These are phyloP conservation scores for Syncerus caffer DNA, from an alignment of 2,797 vertebrate genomes.

Conservation along the genomic window DNA sequence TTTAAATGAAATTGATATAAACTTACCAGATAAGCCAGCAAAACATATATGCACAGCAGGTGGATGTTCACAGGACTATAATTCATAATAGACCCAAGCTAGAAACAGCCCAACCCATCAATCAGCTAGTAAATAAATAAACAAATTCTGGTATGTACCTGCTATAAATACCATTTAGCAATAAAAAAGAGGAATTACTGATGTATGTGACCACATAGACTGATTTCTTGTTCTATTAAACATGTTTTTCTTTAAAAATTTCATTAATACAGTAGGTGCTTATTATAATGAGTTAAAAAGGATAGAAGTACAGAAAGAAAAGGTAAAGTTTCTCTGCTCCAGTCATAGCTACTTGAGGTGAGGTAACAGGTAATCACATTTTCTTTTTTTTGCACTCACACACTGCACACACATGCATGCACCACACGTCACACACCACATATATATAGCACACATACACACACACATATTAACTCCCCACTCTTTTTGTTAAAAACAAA, in stretches of 20 bases:
- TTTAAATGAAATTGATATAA: neutral
- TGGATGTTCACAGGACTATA: neutral
- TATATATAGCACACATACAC: neutral
- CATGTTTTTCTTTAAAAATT: neutral
- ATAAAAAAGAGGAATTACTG: neutral
- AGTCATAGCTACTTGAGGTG: neutral
- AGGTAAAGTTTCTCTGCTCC: neutral
- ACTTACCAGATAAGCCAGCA: neutral
- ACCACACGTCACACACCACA: no score
- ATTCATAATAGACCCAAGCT: neutral
- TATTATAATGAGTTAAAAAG: neutral
- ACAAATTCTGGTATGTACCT: neutral
- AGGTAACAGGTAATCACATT: neutral
- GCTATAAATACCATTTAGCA: neutral
- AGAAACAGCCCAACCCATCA: neutral
- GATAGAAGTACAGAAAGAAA: neutral
- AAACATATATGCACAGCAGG: neutral
- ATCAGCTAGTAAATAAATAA: neutral
- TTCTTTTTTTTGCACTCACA: neutral
- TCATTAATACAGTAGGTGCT: neutral
- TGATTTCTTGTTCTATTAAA: neutral
- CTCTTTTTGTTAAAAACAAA: neutral
- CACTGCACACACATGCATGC: neutral
- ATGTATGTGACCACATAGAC: neutral
- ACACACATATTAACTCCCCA: neutral